A percentile compares a stretch with the other conserved stretches of the same genome.
phyloP scores from a whole-genome alignment of 92 coral and sea anemone genomes.

The Parazoanthus swiftii region DNA sequence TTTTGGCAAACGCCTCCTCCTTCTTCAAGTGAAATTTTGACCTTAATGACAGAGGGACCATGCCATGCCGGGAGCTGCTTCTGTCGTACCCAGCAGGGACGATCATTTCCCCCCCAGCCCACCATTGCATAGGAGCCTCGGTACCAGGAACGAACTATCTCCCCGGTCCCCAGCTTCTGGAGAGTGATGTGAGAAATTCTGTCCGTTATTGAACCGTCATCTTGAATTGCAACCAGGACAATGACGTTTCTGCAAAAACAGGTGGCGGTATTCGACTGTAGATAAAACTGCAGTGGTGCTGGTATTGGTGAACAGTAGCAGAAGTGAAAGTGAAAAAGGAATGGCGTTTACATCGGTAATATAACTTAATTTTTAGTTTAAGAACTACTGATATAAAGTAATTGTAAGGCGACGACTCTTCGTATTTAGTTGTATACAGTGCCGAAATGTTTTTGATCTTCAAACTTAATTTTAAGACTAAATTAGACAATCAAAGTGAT shows the following conservation, averaged over 20 bases:
- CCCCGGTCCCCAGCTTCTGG: not conserved
- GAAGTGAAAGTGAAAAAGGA: no score
- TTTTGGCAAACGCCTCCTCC: not conserved
- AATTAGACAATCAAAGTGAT: no score
- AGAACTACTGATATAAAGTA: no score
- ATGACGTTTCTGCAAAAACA: not conserved
- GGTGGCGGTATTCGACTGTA: not conserved
- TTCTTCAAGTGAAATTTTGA: not conserved
- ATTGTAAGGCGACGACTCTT: no score
- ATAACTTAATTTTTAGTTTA: no score
- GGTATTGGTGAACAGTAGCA: no score
- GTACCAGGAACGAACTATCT: not conserved
- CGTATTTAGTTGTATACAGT: no score
- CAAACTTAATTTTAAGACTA: no score
- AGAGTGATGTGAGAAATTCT: not conserved
- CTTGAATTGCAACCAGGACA: not conserved
- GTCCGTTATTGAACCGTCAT: not conserved
- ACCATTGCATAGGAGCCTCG: not conserved
- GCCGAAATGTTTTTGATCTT: no score
- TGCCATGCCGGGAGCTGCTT: not conserved
- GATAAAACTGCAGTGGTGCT: no score
- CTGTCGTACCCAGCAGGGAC: constrained; percentile 4
- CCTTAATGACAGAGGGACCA: not conserved
- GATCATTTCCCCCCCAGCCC: not conserved
- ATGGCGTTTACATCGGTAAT: no score